These are phyloP conservation scores for Camelus bactrianus DNA, from an alignment of 2,113 vertebrate genomes.

Conservation along the genomic window DNA sequence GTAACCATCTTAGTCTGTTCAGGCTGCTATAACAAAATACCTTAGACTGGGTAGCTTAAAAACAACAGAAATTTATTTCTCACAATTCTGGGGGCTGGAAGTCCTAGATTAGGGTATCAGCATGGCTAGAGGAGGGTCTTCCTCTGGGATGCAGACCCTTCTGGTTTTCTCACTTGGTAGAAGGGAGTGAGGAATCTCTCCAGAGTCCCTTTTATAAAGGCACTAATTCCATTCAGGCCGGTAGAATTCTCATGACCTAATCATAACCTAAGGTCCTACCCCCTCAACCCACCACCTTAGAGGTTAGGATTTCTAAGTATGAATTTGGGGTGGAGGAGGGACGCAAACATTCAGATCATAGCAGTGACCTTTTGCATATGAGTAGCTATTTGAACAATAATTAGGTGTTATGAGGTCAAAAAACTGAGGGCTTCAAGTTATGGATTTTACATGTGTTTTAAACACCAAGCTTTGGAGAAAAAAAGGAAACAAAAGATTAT, in stretches of 20 bases:
- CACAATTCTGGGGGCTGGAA: not conserved
- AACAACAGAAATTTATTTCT: not conserved
- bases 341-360: not conserved
- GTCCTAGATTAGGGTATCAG: not conserved
- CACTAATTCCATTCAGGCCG: not conserved
- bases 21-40: not conserved
- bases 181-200: not conserved
- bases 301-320: not conserved
- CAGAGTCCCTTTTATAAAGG: not conserved
- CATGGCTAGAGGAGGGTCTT: not conserved
- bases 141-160: not conserved
- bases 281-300: not conserved
- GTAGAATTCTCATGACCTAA: not conserved
- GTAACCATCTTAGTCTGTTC: not conserved
- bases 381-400: not conserved
- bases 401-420: not conserved
- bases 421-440: not conserved
- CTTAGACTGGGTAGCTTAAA: not conserved
- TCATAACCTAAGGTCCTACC: not conserved
- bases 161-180: not conserved
- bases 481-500: not conserved
- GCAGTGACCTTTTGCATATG: not conserved
- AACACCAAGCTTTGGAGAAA: conserved; percentile 52
- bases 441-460: not conserved
- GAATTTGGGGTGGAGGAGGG: not conserved